phyloP scores from a whole-genome alignment of 2,888 invertebrate species.

The Nowickia ferox region DNA sequence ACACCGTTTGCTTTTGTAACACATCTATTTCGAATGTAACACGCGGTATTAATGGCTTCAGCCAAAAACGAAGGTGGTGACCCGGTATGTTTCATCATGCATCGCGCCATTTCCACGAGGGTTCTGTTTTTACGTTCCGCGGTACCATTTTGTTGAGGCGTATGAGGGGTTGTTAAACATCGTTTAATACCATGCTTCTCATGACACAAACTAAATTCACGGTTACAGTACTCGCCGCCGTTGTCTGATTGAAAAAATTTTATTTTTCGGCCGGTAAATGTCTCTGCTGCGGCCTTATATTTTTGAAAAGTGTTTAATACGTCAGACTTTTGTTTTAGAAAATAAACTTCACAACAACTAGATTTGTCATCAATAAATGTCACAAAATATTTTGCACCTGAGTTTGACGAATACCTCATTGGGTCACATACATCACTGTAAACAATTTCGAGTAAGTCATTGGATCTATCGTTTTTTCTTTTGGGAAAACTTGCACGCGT shows the following conservation, averaged over 20 bases:
- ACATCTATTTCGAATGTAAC: slow-evolving; percentile 58
- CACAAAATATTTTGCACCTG: too few species aligned
- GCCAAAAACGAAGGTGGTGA: slow-evolving; percentile 56
- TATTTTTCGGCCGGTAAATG: slow-evolving; percentile 30
- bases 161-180: slow-evolving; percentile 49
- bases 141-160: background rate
- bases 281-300: slow-evolving; percentile 41
- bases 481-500: slow-evolving; percentile 51
- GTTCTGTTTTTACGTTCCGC: background rate
- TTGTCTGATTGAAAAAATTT: slow-evolving; percentile 69
- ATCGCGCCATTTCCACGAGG: background rate
- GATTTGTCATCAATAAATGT: slow-evolving; percentile 53
- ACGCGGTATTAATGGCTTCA: background rate
- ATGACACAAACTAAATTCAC: background rate
- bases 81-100: slow-evolving; percentile 71
- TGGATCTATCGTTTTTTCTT: slow-evolving; percentile 4
- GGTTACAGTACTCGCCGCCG: slow-evolving; percentile 68
- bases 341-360: slow-evolving; percentile 63
- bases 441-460: slow-evolving; percentile 59
- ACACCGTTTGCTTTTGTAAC: slow-evolving; percentile 60
- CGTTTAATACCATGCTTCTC: slow-evolving; percentile 68
- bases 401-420: too few species aligned
- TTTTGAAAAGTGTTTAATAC: slow-evolving; percentile 64
- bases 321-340: slow-evolving; percentile 64
- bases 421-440: slow-evolving; percentile 31